phyloP scores from a whole-genome alignment of 2,113 vertebrate species.

The Callipepla squamata region DNA sequence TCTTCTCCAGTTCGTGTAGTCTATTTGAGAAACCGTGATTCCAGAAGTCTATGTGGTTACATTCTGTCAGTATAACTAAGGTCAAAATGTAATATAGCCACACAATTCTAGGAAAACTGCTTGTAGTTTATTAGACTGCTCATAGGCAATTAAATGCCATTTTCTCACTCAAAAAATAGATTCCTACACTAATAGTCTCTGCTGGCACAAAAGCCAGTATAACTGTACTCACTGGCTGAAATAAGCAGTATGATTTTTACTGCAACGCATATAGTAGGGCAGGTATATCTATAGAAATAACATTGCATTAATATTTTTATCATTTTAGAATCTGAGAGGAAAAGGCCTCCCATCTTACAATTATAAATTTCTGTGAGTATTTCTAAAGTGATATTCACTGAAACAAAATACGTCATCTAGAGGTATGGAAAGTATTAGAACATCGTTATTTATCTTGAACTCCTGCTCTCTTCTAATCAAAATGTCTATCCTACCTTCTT shows the following conservation, averaged over 20 bases:
- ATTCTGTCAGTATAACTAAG: background rate
- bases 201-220: background rate
- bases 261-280: background rate
- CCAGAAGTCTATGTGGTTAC: background rate
- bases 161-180: background rate
- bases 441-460: conserved; percentile 43
- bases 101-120: background rate
- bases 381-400: conserved; percentile 52
- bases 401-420: conserved; percentile 57
- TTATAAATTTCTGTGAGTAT: conserved; percentile 24
- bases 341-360: background rate
- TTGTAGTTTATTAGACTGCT: no score
- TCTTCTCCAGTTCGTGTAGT: background rate
- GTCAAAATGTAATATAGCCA: background rate
- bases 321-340: conserved; percentile 32
- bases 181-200: background rate
- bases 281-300: background rate
- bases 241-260: conserved; percentile 45
- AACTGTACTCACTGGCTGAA: background rate
- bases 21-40: background rate
- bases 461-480: conserved; percentile 39
- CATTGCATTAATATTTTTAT: background rate
- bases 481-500: conserved; percentile 9
- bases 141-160: background rate
- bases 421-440: conserved; percentile 12